These are phyloP conservation scores for Rambutsinella grinnellia DNA, from an alignment of 2,888 invertebrate species.

Conservation along the genomic window DNA sequence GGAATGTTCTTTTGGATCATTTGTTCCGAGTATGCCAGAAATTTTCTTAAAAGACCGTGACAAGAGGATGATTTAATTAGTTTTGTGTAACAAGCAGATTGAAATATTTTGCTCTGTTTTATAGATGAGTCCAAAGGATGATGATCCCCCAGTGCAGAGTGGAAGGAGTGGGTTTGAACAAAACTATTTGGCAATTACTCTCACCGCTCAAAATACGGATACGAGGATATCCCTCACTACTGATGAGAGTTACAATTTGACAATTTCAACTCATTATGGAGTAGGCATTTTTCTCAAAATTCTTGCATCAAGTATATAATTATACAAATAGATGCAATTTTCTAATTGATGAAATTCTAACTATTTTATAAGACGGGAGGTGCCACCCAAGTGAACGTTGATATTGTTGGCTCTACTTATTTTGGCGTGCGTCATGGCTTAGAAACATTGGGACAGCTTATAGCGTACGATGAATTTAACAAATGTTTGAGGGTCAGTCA, in stretches of 20 bases:
- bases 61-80: not conserved
- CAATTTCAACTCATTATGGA: constrained; percentile 56
- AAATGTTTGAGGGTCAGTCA: constrained; percentile 71
- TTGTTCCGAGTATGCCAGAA: constrained; percentile 63
- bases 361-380: constrained; percentile 14
- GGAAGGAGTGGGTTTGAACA: constrained; percentile 59
- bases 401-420: constrained; percentile 60
- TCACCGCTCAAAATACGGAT: constrained; percentile 58
- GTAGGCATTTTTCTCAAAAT: too few relatives aligned
- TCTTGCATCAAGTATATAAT: too few relatives aligned
- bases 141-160: constrained; percentile 58
- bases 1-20: constrained; percentile 64
- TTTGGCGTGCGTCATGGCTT: constrained; percentile 65
- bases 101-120: too few relatives aligned
- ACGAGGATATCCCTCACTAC: constrained; percentile 61
- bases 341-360: too few relatives aligned
- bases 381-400: constrained; percentile 40
- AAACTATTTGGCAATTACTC: constrained; percentile 59
- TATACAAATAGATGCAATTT: too few relatives aligned
- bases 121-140: constrained; percentile 65
- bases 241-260: constrained; percentile 63
- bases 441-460: constrained; percentile 69
- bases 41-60: not conserved
- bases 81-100: not conserved
- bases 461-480: constrained; percentile 69